A percentile compares a stretch with the other conserved stretches of the same genome.
These are phyloP conservation scores for Sparidentex hasta DNA, from an alignment of 2,797 vertebrate genomes.

Conservation along the genomic window DNA sequence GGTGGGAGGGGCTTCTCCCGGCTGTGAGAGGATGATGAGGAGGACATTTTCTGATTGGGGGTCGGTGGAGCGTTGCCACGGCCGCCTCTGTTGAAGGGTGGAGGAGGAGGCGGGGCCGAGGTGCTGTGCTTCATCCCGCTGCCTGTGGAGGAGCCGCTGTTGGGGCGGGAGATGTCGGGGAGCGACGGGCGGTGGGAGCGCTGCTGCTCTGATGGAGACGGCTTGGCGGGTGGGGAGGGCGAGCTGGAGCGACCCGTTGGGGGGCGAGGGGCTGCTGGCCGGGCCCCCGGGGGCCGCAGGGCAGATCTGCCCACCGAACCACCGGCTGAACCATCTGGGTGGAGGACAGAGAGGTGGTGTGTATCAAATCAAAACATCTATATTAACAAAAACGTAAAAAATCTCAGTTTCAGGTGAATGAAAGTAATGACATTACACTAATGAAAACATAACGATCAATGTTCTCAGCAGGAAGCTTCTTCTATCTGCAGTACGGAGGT, in stretches of 20 bases:
- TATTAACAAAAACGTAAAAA: no score
- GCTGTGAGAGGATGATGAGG: conserved; percentile 85
- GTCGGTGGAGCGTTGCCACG: conserved; percentile 83
- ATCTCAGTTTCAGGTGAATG: no score
- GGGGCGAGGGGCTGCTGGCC: conserved; percentile 89
- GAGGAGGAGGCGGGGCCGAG: conserved; percentile 85
- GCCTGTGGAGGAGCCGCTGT: conserved; percentile 76
- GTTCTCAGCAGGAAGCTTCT: background rate
- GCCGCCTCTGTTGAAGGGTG: conserved; percentile 82
- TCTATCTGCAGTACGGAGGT: background rate
- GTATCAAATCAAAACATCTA: no score
- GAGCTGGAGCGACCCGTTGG: conserved; percentile 75
- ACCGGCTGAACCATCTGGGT: conserved; percentile 87
- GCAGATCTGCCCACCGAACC: conserved; percentile 86
- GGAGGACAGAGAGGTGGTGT: conserved; percentile 15
- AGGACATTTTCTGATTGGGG: conserved; percentile 73
- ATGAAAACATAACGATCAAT: background rate
- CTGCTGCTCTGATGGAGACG: conserved; percentile 87
- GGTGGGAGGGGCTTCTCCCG: conserved; percentile 93
- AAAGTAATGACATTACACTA: no score
- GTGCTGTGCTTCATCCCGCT: conserved; percentile 82
- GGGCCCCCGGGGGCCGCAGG: conserved; percentile 87
- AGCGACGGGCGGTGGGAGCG: conserved; percentile 91
- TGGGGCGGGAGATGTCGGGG: conserved; percentile 91
- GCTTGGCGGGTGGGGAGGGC: conserved; percentile 65